phyloP scores from a whole-genome alignment of 2,888 invertebrate species.

The Troides helena region DNA sequence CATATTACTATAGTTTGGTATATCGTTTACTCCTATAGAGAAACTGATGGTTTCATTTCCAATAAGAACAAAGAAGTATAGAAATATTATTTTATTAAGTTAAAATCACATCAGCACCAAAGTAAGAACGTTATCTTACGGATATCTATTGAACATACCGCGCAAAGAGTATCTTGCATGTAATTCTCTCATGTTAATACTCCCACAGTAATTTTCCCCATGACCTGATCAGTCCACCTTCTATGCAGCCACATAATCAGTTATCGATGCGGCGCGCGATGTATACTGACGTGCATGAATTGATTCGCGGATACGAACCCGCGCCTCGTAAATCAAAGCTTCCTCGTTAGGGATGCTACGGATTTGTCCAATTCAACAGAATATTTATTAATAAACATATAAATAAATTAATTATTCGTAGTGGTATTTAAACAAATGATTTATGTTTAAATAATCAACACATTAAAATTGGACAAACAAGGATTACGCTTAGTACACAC shows the following conservation, averaged over 20 bases:
- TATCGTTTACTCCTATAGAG: too few relatives aligned
- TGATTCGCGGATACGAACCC: constrained; percentile 31
- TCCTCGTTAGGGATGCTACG: constrained; percentile 7
- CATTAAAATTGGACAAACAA: too few relatives aligned
- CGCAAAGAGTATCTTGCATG: background rate
- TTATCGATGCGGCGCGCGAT: constrained; percentile 28
- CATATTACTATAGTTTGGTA: too few relatives aligned
- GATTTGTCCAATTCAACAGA: background rate
- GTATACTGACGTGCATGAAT: constrained; percentile 35
- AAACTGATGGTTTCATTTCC: too few relatives aligned
- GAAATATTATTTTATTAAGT: background rate
- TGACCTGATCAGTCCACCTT: constrained; percentile 20
- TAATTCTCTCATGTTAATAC: constrained; percentile 14
- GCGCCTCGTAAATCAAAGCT: constrained; percentile 32
- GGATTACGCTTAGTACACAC: too few relatives aligned
- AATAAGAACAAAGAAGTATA: too few relatives aligned
- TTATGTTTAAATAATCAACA: too few relatives aligned
- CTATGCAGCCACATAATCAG: constrained; percentile 25
- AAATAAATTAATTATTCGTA: too few relatives aligned
- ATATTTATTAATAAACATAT: background rate
- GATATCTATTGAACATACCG: background rate
- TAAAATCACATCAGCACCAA: background rate
- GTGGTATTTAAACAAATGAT: too few relatives aligned
- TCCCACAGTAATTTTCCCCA: constrained; percentile 25
- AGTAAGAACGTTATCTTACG: background rate